Base-by-base conservation (phyloP, 2,888 invertebrate species). In the Nysson spinosus region DNA sequence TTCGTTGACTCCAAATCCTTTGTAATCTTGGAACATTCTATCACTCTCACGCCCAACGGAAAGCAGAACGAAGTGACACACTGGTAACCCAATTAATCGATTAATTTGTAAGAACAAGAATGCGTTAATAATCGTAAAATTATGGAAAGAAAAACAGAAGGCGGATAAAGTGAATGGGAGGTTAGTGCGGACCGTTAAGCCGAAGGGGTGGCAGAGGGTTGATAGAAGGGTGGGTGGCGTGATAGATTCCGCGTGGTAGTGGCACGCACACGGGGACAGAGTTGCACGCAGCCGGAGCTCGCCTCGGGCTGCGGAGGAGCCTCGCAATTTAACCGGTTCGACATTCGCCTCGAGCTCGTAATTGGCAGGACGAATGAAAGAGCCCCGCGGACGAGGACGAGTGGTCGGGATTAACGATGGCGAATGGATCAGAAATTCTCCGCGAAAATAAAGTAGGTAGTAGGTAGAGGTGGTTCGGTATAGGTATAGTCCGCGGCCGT, bases 281-380 rank as follows among this genome's bases (percentile, higher is more conserved):
- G 52, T 74, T 73, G 76, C 73, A 72, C 69, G 76, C 69, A 75
- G 67, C 75, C 76, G n/a, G n/a, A n/a, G n/a, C 76, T 69, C 55
- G 75, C 69, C 77, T 74, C 62, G 57, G 77, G 76, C 76, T 71
- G 73, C 73, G 76, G 75, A 76, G 77, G 71, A 75, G 75, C 75
- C 77, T 68, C 75, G 77, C 75, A 75, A 75, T 75, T 75, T 75
- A 75, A 75, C 75, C 75, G 75, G 75, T 75, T 75, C 75, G 77
- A 75, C 75, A 77, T 76, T 76, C 76, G 77, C 77, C 76, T 75
- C 50, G 76, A 75, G 76, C 73, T 65, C 72, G 77, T 82, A 83
- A 83, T 83, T 83, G 83, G 82, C 82, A 83, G 81, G 83, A 82
- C 77, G 83, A 80, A 79, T 78, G 80, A 81, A 80, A 81, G 81